A percentile compares a stretch with the other conserved stretches of the same genome.
These are phyloP conservation scores for Odontophorus gujanensis DNA, from an alignment of 2,113 vertebrate species.

Conservation along the genomic window DNA sequence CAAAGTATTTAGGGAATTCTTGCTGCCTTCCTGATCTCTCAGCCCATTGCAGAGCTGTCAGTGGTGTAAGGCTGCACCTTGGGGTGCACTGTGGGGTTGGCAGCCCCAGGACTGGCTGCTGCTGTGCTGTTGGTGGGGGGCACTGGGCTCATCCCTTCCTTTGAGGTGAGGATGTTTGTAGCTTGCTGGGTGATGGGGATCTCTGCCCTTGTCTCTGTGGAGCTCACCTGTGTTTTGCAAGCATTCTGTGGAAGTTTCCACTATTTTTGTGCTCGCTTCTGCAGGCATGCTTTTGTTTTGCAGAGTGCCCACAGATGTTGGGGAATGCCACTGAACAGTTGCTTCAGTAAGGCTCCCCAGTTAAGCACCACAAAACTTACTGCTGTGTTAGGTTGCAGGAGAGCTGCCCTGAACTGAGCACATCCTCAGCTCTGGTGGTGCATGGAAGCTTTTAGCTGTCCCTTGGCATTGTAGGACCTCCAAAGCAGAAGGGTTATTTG, in stretches of 20 bases:
- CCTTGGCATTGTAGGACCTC: neutral
- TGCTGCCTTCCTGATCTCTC: neutral
- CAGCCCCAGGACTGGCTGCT: neutral
- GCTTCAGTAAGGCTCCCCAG: neutral
- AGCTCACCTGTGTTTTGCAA: accelerated
- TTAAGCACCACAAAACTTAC: neutral
- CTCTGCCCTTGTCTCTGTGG: neutral
- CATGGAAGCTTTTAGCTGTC: neutral
- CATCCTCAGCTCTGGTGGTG: neutral
- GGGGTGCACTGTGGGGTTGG: neutral
- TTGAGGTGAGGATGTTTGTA: neutral
- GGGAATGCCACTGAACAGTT: accelerated
- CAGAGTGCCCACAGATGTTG: neutral
- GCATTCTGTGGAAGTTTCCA: neutral
- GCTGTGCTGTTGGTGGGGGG: neutral
- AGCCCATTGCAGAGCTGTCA: neutral
- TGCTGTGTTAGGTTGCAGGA: neutral
- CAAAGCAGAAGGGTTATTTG: neutral
- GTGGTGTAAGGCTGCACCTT: accelerated
- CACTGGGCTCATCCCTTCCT: neutral
- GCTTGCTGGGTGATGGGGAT: neutral
- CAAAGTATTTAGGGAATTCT: neutral
- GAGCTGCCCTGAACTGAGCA: accelerated
- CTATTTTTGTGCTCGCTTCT: too few relatives aligned
- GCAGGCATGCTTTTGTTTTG: neutral